Conservation (phyloP, 1,140 invertebrate species). For the Aphis craccivora region DNA sequence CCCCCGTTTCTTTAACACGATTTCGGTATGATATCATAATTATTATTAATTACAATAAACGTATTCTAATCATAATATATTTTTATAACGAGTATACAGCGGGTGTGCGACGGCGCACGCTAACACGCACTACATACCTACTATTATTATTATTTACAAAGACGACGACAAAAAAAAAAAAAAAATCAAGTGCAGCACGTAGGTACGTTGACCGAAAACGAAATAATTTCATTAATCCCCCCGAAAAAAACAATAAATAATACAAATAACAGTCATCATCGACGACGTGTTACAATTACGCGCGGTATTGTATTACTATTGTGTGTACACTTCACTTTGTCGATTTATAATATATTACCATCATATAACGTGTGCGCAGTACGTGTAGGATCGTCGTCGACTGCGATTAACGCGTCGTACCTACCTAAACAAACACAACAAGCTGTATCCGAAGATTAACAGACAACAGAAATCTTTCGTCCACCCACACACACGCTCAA, state of each 20-base stretch:
- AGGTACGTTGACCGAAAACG: neutral
- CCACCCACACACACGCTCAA: too few species aligned
- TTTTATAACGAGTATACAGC: neutral
- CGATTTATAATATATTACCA: neutral
- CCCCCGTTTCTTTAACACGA: neutral
- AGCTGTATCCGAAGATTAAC: neutral
- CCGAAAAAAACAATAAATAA: neutral
- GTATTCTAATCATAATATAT: constrained; percentile 11
- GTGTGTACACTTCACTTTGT: neutral
- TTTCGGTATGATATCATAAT: neutral
- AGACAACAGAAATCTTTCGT: neutral
- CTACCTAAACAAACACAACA: neutral
- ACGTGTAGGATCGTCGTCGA: neutral
- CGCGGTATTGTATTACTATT: neutral
- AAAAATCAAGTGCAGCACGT: neutral
- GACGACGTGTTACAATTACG: neutral
- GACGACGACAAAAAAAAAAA: neutral
- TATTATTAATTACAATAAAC: neutral
- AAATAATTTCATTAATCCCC: neutral
- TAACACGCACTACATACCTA: neutral
- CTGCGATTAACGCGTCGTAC: neutral
- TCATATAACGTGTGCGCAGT: neutral
- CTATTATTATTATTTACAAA: neutral
- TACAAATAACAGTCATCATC: neutral
- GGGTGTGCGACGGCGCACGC: neutral